Conservation (phyloP, 2,888 invertebrate species). For the Lamellibrachia satsuma region DNA sequence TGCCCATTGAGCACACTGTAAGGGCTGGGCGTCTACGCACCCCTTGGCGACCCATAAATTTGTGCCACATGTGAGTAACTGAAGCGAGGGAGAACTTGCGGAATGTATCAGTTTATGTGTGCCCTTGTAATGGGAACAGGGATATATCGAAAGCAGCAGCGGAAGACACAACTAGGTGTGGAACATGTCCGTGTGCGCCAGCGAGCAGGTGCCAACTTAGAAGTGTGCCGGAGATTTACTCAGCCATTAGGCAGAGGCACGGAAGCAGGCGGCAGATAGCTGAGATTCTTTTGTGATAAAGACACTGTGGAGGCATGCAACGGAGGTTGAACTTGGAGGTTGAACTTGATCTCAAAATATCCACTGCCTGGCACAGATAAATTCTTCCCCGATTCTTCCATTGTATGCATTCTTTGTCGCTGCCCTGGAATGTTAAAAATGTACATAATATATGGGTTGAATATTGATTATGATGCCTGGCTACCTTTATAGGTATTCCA, state of each 20-base stretch:
- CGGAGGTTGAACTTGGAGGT: neutral
- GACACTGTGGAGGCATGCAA: neutral
- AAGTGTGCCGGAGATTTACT: slow-evolving; percentile 5
- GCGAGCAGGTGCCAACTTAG: slow-evolving; percentile 7
- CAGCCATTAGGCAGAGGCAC: neutral
- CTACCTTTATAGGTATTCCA: neutral
- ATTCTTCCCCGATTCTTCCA: neutral
- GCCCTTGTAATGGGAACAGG: neutral
- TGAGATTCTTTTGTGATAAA: slow-evolving; percentile 17
- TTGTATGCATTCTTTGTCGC: neutral
- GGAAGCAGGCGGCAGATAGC: neutral
- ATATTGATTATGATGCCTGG: neutral
- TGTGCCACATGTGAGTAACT: neutral
- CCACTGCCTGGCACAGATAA: neutral
- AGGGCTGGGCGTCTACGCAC: neutral
- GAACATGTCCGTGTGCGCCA: neutral
- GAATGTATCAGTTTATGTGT: neutral
- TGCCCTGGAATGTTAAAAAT: neutral
- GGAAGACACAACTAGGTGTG: neutral
- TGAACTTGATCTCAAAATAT: slow-evolving; percentile 7
- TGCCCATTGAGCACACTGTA: neutral
- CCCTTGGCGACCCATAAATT: neutral
- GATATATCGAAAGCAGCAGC: neutral
- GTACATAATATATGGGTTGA: neutral
- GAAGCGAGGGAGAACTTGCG: neutral